These are phyloP conservation scores for Homarus americanus DNA, from an alignment of 1,140 invertebrate genomes.

Conservation along the genomic window DNA sequence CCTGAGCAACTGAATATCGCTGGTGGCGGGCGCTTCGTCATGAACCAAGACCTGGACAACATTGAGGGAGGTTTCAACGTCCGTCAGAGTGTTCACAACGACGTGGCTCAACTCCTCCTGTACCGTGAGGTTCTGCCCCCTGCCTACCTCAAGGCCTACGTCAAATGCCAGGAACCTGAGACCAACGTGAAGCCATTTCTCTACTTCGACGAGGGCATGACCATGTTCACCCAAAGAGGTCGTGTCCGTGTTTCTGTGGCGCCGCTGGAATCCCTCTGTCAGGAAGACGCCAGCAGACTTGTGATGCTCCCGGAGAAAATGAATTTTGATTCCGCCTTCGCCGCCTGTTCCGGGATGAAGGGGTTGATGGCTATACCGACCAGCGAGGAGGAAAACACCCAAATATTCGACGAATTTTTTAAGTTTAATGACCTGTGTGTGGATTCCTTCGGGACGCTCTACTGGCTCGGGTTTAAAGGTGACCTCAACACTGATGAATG, in stretches of 20 bases:
- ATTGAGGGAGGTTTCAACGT: conserved; percentile 13
- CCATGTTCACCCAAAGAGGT: background rate
- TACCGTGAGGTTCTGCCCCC: background rate
- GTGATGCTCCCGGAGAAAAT: conserved; percentile 22
- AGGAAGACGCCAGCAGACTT: background rate
- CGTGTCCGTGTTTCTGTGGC: background rate
- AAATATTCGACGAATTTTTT: conserved; percentile 21
- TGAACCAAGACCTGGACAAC: background rate
- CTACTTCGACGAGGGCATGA: conserved; percentile 10
- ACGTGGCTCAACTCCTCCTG: background rate
- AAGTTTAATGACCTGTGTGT: conserved; percentile 19
- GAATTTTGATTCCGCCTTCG: background rate
- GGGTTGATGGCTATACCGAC: background rate
- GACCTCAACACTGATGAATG: conserved; percentile 12
- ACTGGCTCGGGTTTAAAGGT: conserved; percentile 15
- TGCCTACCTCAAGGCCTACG: background rate
- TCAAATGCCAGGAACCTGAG: background rate
- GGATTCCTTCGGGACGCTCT: conserved; percentile 8
- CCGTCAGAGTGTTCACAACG: conserved; percentile 15
- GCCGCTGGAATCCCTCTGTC: background rate
- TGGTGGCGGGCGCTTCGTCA: too few relatives aligned
- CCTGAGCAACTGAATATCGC: too few relatives aligned
- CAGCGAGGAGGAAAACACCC: conserved; percentile 6
- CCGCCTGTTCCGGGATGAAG: background rate
- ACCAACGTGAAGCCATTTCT: background rate